phyloP scores from a whole-genome alignment of 2,113 vertebrate species.

The Salvelinus sp. region DNA sequence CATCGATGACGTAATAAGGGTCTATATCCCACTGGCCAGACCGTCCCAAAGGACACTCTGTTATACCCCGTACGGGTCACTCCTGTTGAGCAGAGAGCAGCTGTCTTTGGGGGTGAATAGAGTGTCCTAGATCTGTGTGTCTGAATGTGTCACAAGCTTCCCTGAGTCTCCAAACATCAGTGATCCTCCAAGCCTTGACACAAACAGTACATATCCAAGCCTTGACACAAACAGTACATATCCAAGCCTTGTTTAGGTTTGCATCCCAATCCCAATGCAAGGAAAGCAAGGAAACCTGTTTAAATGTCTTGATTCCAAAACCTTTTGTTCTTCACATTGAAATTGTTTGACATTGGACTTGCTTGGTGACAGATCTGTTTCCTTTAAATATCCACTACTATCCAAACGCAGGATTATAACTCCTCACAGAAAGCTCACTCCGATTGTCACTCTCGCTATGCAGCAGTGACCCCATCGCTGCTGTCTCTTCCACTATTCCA shows the following conservation, averaged over 20 bases:
- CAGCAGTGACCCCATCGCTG: conserved; percentile 17
- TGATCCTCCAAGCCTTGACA: no score
- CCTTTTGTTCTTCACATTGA: neutral
- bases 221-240: no score
- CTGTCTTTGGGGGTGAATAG: no score
- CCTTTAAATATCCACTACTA: neutral
- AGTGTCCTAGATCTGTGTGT: conserved; percentile 26
- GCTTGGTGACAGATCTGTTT: neutral
- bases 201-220: no score
- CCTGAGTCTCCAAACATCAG: conserved; percentile 67
- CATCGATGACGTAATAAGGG: neutral
- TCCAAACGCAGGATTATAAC: neutral
- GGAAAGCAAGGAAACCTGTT: neutral
- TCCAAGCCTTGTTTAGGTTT: no score
- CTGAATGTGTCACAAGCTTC: conserved; percentile 46
- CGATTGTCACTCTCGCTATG: conserved; percentile 58
- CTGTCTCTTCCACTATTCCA: neutral
- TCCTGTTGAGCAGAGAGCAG: neutral
- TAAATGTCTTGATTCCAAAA: neutral
- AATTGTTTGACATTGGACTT: neutral
- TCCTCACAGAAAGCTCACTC: conserved; percentile 6
- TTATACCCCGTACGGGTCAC: neutral
- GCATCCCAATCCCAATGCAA: neutral
- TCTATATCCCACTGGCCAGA: conserved; percentile 10
- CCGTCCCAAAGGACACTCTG: neutral